These are phyloP conservation scores for Lepidonotus clava DNA, from an alignment of 2,888 invertebrate genomes.

Conservation along the genomic window DNA sequence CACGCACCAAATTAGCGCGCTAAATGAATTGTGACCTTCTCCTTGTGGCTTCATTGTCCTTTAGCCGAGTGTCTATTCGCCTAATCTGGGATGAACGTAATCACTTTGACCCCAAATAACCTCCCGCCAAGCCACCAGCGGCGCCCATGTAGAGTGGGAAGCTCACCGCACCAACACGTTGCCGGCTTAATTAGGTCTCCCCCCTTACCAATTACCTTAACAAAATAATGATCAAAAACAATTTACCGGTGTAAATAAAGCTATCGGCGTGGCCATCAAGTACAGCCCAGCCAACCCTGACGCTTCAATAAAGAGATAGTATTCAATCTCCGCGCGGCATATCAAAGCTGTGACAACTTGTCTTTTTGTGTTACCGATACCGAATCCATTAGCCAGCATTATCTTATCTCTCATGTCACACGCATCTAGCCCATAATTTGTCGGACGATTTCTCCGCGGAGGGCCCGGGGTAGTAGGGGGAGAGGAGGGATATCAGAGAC, in stretches of 20 bases:
- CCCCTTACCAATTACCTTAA: constrained; percentile 21
- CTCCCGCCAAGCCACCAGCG: background rate
- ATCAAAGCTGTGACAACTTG: constrained; percentile 18
- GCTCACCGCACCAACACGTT: too few species aligned
- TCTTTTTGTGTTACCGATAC: constrained; percentile 19
- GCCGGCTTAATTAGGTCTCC: too few species aligned
- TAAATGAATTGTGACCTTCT: background rate
- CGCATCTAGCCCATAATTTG: background rate
- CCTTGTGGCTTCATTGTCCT: background rate
- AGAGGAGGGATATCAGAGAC: background rate
- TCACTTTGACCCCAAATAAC: too few species aligned
- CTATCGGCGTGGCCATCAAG: background rate
- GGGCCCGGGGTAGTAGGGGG: too few species aligned
- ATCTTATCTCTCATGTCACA: constrained; percentile 13
- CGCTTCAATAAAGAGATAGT: constrained; percentile 15
- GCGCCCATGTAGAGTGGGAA: background rate
- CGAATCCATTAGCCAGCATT: constrained; percentile 1
- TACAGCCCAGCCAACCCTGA: background rate
- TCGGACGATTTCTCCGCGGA: background rate
- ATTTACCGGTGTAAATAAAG: background rate
- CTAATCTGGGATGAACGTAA: background rate
- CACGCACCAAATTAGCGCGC: background rate
- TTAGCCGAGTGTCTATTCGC: background rate
- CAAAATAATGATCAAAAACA: constrained; percentile 31
- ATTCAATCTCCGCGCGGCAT: background rate